Evolutionary conservation across 2,888 invertebrate species (phyloP), one percentile per base, ranked within the genome.

Genomic region (Cantharis rufa): DNA sequence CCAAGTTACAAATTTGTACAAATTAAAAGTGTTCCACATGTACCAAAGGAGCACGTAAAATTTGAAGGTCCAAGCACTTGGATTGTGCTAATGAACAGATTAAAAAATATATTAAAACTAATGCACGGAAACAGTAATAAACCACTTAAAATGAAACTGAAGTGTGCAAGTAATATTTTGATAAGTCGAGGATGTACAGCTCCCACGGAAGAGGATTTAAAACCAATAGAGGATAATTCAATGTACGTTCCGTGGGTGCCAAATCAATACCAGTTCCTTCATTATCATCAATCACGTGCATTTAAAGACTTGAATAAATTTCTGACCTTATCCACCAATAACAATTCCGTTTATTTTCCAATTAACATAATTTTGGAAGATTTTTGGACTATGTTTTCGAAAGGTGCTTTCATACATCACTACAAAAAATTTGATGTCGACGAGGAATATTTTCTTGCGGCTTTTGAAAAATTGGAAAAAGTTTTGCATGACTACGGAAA

Each of bases 381-480:
- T 81, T 89, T 90, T 3, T 90, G 89, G 90, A 88, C 85, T 73
- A 85, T 88, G 74, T 91, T 89, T 82, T 85, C 86, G 2, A 86
- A 89, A 82, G 87, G 87, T 32, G 90, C 90, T 10, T 90, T 89
- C 84, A 82, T 90, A 61, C 90, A 91, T 85, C 90, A 90, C 76
- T 91, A 90, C 81, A 86, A 86, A 79, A 88, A 89, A 77, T 89
- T 86, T 82, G 89, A 88, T 48, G 82, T 90, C 61, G 87, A 88
- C 77, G 89, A 90, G 62, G 86, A 89, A 62, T 88, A 89, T 78
- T 90, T 91, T 83, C 82, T 88, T 66, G 84, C 87, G 79, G 86
- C 89, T n/a, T 91, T 91, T 84, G 88, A 89, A 62, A 87, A 86
- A 82, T 79, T 90, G 77, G 90, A 90, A 84, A 88, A 86, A 81